Evolutionary conservation across 2,113 vertebrate genomes (phyloP).

Genomic region (Vimba vimba): DNA sequence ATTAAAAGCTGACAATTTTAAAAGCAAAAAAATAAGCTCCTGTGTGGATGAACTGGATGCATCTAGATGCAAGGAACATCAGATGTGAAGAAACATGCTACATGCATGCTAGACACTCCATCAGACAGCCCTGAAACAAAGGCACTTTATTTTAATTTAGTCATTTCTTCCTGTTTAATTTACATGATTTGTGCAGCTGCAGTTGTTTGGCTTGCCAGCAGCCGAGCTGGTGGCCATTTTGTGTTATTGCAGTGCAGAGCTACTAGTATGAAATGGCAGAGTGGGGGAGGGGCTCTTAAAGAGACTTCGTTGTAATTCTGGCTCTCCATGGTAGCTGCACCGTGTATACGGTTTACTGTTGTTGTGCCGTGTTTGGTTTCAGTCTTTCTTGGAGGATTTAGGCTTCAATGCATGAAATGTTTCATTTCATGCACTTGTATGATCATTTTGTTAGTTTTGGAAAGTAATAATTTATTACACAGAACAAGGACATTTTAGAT

Average conservation of each 20-base stretch:
- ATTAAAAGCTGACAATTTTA: neutral
- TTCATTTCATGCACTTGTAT: neutral
- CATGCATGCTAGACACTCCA: neutral
- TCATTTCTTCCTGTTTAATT: neutral
- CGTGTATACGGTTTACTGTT: neutral
- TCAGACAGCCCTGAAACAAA: neutral
- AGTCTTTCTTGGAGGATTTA: neutral
- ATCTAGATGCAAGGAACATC: neutral
- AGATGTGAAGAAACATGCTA: neutral
- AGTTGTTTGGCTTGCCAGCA: conserved; percentile 10
- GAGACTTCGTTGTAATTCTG: neutral
- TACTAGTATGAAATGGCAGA: conserved; percentile 28
- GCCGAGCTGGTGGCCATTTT: conserved; percentile 55
- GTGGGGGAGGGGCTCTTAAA: conserved; percentile 19
- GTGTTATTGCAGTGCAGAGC: conserved; percentile 36
- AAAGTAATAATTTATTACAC: neutral
- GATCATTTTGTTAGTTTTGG: neutral
- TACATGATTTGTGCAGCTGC: neutral
- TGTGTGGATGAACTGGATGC: neutral
- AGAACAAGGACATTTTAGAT: neutral
- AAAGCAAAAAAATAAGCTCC: neutral
- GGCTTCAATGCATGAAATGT: neutral
- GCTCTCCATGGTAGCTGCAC: neutral
- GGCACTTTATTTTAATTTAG: neutral
- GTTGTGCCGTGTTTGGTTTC: neutral